Evolutionary conservation across 2,888 invertebrate genomes (phyloP).

Genomic region (Cephus sareptanus): DNA sequence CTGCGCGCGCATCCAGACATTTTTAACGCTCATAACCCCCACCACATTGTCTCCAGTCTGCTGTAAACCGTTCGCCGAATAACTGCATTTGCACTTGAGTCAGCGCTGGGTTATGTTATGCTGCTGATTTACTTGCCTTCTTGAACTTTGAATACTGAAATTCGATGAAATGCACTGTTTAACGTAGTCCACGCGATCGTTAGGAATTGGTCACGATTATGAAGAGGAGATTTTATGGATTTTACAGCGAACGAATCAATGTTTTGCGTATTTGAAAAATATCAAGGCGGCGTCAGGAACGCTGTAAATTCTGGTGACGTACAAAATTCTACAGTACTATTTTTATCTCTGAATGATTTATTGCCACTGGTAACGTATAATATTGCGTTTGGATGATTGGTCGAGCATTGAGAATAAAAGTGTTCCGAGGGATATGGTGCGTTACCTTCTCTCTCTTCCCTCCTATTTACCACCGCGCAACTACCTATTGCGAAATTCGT

Average conservation of each 20-base stretch:
- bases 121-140: not conserved
- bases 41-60: not conserved
- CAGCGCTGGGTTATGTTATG: not conserved
- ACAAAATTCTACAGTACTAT: not conserved
- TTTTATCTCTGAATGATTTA: not conserved
- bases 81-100: not conserved
- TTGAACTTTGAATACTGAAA: not conserved
- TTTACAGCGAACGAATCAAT: not conserved
- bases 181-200: not conserved
- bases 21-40: not conserved
- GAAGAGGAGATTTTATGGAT: not conserved
- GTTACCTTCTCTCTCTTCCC: conserved; percentile 9
- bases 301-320: not conserved
- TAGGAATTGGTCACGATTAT: not conserved
- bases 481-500: conserved; percentile 16
- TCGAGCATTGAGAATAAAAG: not conserved
- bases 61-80: not conserved
- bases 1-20: conserved; percentile 56
- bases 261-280: not conserved
- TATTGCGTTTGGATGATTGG: not conserved
- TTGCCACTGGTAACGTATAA: not conserved
- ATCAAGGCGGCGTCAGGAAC: not conserved
- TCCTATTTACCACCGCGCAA: conserved; percentile 22
- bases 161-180: not conserved
- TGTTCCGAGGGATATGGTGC: not conserved